Percentiles rank a stretch among this genome's conserved stretches.
Conservation (phyloP, 30 jellyfish, hydroid and myxozoan species). For the Haliclystus octoradiatus region DNA sequence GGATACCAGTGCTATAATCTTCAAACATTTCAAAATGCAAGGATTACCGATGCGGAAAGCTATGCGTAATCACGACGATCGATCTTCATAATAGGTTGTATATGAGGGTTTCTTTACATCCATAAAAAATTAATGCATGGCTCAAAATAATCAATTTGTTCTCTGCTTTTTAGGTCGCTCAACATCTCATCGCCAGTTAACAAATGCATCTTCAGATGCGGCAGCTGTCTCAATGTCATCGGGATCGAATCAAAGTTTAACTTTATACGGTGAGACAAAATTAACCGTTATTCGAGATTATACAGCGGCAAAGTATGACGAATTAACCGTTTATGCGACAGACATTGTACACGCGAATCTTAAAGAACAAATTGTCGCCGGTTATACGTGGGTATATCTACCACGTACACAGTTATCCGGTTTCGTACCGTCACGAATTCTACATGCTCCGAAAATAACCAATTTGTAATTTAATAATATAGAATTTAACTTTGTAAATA, state of each 20-base stretch:
- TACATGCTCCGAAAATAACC: background rate
- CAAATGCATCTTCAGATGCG: background rate
- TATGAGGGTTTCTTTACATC: no score
- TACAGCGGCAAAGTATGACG: background rate
- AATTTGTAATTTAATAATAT: no score
- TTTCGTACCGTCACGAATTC: constrained; percentile 34
- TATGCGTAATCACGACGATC: no score
- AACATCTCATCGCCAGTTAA: background rate
- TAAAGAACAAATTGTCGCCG: constrained; percentile 30
- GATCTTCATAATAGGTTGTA: no score
- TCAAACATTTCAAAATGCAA: no score
- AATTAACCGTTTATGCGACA: background rate
- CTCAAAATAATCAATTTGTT: no score
- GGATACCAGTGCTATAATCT: no score
- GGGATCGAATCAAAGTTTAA: background rate
- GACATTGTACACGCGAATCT: constrained; percentile 42
- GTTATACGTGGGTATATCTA: constrained; percentile 72
- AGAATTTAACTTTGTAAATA: background rate
- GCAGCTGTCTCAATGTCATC: background rate
- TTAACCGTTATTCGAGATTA: background rate
- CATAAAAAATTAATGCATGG: no score
- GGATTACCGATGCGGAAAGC: no score
- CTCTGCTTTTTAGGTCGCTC: no score
- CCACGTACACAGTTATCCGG: constrained; percentile 45
- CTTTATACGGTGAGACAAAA: background rate